Conservation (phyloP, 2,113 vertebrate species). For the Dasypus novemcinctus region DNA sequence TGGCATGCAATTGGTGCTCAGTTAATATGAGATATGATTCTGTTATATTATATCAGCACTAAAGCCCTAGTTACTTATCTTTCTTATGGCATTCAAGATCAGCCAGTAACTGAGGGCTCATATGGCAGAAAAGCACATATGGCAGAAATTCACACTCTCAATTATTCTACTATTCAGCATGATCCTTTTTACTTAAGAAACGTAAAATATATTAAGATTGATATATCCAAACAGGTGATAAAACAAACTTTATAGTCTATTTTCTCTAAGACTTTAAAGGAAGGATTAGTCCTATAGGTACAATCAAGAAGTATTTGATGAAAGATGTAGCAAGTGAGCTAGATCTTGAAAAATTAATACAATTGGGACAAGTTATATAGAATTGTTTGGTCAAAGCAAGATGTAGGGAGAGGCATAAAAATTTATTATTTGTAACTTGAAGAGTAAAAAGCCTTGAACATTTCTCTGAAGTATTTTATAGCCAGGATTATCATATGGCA, state of each 20-base stretch:
- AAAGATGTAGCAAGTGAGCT: not conserved
- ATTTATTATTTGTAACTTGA: not conserved
- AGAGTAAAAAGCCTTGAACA: not conserved
- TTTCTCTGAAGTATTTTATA: not conserved
- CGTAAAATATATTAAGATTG: not conserved
- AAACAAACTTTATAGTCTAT: not conserved
- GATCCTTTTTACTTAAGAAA: not conserved
- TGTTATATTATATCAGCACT: not conserved
- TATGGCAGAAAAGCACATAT: not conserved
- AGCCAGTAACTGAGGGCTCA: not conserved
- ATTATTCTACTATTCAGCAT: not conserved
- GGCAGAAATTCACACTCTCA: not conserved
- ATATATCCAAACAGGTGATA: not conserved
- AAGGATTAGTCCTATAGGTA: not conserved
- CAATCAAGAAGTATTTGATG: not conserved
- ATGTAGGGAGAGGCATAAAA: not conserved
- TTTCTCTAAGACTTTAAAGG: not conserved
- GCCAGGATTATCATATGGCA: not conserved
- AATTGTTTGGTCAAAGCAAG: not conserved
- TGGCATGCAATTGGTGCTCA: not conserved
- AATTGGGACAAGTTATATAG: not conserved
- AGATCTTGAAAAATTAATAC: not conserved
- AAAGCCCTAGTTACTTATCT: conserved; percentile 9
- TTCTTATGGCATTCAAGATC: not conserved
- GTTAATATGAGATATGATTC: not conserved